These are phyloP conservation scores for Popillia japonica DNA, from an alignment of 1,140 invertebrate genomes.

Conservation along the genomic window DNA sequence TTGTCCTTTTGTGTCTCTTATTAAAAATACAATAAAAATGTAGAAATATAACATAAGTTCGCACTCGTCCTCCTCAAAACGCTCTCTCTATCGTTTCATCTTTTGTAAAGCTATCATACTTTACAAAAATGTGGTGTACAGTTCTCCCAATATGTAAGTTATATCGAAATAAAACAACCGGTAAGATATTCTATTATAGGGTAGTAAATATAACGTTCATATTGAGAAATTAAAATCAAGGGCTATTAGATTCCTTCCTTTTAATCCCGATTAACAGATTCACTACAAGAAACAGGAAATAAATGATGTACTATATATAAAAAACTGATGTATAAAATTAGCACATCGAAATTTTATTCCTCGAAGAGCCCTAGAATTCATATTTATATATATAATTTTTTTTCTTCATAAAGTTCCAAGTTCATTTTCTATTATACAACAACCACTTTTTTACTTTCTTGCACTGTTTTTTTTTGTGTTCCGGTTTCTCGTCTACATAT, in stretches of 20 bases:
- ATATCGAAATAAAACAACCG: conserved; percentile 24
- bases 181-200: background rate
- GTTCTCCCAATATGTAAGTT: conserved; percentile 2
- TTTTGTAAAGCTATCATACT: conserved; percentile 38
- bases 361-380: conserved; percentile 31
- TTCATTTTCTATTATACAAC: conserved; percentile 45
- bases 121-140: conserved; percentile 36
- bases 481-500: conserved; percentile 49
- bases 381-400: conserved; percentile 29
- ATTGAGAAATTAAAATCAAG: conserved; percentile 8
- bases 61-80: background rate
- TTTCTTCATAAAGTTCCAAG: conserved; percentile 14
- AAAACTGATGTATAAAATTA: conserved; percentile 35
- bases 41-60: conserved; percentile 32
- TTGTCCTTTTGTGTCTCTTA: background rate
- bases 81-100: background rate
- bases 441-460: conserved; percentile 35
- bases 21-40: conserved; percentile 35
- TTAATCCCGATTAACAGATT: background rate
- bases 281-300: conserved; percentile 17
- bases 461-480: conserved; percentile 15
- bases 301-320: conserved; percentile 30
- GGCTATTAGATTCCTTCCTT: background rate
- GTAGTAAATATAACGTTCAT: conserved; percentile 19
- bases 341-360: conserved; percentile 10